Evolutionary conservation across 2,797 vertebrate species (phyloP).

Genomic region (Syngnathus rostellatus): DNA sequence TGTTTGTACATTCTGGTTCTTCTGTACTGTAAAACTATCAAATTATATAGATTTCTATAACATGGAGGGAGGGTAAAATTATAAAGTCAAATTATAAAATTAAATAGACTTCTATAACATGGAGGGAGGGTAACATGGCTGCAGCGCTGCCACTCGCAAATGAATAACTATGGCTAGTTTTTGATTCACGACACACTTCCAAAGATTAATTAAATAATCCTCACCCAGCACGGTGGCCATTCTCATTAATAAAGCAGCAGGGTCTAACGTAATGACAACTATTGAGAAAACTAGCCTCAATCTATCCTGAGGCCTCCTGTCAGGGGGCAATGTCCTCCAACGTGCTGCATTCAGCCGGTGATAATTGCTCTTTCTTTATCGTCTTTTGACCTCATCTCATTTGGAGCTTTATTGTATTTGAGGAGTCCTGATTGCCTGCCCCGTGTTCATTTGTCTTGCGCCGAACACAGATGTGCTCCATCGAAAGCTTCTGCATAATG

Average conservation of each 20-base stretch:
- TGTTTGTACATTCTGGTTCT: too few species aligned
- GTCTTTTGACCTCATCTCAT: conserved; percentile 41
- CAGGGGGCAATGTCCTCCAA: conserved; percentile 23
- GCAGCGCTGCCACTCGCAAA: conserved; percentile 10
- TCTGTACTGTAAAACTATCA: too few species aligned
- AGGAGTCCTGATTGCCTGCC: conserved; percentile 40
- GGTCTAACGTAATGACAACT: conserved; percentile 10
- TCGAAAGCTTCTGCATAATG: conserved; percentile 45
- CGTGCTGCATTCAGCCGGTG: conserved; percentile 31
- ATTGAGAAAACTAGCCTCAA: conserved; percentile 8
- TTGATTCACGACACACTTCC: conserved; percentile 28
- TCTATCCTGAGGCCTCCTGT: conserved; percentile 28
- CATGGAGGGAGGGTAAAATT: background rate
- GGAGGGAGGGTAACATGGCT: conserved; percentile 6
- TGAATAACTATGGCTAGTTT: conserved; percentile 9
- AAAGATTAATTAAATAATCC: conserved; percentile 28
- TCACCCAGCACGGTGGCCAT: conserved; percentile 22
- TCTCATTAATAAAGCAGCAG: conserved; percentile 27
- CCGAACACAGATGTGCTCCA: conserved; percentile 16
- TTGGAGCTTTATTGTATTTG: conserved; percentile 39
- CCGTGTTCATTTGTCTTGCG: conserved; percentile 45
- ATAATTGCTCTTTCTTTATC: conserved; percentile 56
- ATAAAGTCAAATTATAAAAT: background rate
- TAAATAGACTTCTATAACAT: conserved; percentile 12
- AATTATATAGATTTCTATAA: background rate